These are phyloP conservation scores for Oreotrochilus melanogaster DNA, from an alignment of 2,113 vertebrate genomes.

Conservation along the genomic window DNA sequence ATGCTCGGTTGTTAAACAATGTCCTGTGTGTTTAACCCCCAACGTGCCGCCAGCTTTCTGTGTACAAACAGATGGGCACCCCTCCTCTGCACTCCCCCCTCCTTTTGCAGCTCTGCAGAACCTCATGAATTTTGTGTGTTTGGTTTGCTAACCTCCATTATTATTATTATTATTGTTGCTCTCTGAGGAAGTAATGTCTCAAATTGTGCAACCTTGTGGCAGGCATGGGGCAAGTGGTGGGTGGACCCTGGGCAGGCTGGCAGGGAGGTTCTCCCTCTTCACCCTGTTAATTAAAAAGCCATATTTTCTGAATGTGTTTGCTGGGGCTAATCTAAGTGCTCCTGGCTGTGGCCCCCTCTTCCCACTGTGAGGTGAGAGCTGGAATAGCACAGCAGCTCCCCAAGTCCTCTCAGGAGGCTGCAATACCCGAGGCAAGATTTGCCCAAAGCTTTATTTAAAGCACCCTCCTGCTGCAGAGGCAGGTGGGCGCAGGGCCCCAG, in stretches of 20 bases:
- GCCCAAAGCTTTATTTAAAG: background rate
- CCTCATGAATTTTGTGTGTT: background rate
- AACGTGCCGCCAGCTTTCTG: background rate
- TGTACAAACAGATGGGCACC: background rate
- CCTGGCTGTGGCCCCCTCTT: background rate
- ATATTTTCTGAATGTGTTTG: conserved; percentile 56
- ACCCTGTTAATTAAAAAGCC: conserved; percentile 46
- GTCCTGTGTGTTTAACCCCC: background rate
- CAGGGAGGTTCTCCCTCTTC: background rate
- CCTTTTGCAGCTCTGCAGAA: background rate
- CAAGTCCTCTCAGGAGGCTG: background rate
- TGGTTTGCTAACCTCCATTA: background rate
- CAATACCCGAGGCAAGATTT: background rate
- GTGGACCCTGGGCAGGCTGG: background rate
- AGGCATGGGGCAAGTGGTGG: accelerated
- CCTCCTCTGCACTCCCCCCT: background rate
- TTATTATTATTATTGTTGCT: background rate
- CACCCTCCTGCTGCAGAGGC: too few species aligned
- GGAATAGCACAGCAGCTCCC: accelerated
- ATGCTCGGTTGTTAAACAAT: background rate
- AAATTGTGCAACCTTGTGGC: background rate
- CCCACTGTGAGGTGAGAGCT: accelerated
- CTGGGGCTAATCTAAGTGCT: background rate
- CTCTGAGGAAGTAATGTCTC: background rate
- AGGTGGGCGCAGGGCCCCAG: accelerated